phyloP scores from a whole-genome alignment of 2,888 invertebrate species.

The Blastobasis lacticolella region DNA sequence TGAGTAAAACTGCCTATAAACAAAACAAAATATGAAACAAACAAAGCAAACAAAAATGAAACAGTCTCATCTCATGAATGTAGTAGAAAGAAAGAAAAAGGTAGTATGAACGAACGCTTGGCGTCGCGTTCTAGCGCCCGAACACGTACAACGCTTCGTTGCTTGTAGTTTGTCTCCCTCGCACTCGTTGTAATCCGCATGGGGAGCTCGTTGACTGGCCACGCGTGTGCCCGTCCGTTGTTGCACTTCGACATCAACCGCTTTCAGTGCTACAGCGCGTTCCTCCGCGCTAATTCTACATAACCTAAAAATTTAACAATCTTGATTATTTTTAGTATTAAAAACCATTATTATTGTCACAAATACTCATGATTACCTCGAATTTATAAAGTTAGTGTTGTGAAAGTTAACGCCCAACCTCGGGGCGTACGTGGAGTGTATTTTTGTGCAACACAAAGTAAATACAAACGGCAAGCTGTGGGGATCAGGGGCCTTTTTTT shows the following conservation, averaged over 20 bases:
- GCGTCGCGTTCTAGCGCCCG: conserved; percentile 30
- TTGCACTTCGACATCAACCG: conserved; percentile 71
- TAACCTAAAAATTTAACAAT: conserved; percentile 66
- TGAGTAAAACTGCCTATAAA: too few relatives aligned
- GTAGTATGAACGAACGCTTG: conserved; percentile 12
- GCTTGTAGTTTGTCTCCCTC: conserved; percentile 32
- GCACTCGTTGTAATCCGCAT: conserved; percentile 21
- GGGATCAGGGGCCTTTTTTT: conserved; percentile 96
- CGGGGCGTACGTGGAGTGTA: conserved; percentile 68
- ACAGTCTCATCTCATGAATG: too few relatives aligned
- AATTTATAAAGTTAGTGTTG: conserved; percentile 68
- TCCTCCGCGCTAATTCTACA: conserved; percentile 64
- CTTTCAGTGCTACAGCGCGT: conserved; percentile 71
- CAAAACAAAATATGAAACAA: too few relatives aligned
- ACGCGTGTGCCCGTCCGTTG: conserved; percentile 53
- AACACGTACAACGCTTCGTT: conserved; percentile 8
- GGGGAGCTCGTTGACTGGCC: conserved; percentile 40
- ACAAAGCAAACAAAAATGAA: too few relatives aligned
- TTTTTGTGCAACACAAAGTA: conserved; percentile 75
- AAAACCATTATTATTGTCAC: conserved; percentile 41
- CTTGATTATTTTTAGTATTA: conserved; percentile 48
- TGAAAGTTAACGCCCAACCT: conserved; percentile 56
- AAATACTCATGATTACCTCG: conserved; percentile 68
- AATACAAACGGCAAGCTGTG: conserved; percentile 94
- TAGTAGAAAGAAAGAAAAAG: conserved; percentile 18